Evolutionary conservation across 2,888 invertebrate species (phyloP), one percentile per base, ranked within the genome.

Genomic region (Criorhina ranunculi): DNA sequence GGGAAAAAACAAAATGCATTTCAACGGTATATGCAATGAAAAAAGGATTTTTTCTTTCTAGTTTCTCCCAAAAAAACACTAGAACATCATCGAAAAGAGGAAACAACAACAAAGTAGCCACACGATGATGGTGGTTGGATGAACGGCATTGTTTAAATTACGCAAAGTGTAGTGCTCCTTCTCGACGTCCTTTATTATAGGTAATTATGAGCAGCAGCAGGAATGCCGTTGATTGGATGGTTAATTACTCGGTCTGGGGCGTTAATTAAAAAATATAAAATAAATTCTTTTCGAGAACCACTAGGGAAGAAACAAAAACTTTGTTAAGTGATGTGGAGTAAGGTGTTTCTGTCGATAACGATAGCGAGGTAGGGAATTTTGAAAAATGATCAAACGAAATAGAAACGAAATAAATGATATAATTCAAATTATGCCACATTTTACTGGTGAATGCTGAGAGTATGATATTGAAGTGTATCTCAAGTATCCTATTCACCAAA

Each of bases 101-200:
- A 42, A 42, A 42, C 44, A 8, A 15, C 33, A 8, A 42, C 35
- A 12, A 15, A 33, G n/a, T 33, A 12, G 8, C 5, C 7, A 29
- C 12, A 35, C 17, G 11, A 33, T 7, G 7, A 12, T 46, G 19
- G 7, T n/a, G n/a, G 17, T 6, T n/a, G 24, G 33, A 2, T 62
- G 44, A 62, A 46, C 62, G 17, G 62, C 17, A 33, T 46, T 62
- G 62, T 62, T 62, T 62, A 31, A 44, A 31, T 62, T 62, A 46
- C n/a, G 2, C 2, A 19, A 33, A 33, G 44, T 31, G 19, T 12
- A 7, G 24, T 9, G 40, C 2, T 35, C 7, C 5, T 17, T 35
- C 5, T 31, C 1, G 17, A n/a, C 7, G 60, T 11, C 31, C 31
- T 44, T 46, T 31, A 9, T 62, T 62, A 11, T 33, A 44, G 44